Conservation (phyloP, 2,797 vertebrate genomes). For the Aselliscus stoliczkanus region DNA sequence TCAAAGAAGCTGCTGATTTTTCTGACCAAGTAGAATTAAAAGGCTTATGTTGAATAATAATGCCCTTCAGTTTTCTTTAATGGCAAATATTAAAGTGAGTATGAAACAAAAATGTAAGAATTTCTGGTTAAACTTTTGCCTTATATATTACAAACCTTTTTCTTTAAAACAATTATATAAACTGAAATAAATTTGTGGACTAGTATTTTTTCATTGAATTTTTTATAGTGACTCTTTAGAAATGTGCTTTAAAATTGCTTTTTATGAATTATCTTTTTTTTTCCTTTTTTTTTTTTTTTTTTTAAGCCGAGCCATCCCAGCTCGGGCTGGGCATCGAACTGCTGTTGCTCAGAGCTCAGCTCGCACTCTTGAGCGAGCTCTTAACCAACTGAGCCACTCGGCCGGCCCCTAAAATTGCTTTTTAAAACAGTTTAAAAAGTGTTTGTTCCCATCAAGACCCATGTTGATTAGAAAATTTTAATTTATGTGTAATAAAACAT, state of each 20-base stretch:
- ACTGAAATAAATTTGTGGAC: neutral
- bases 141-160: neutral
- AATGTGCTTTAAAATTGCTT: conserved; percentile 49
- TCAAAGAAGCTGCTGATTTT: neutral
- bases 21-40: conserved; percentile 14
- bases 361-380: no score
- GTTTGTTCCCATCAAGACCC: neutral
- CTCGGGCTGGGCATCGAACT: no score
- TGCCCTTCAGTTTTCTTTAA: conserved; percentile 21
- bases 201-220: conserved; percentile 29
- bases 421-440: neutral
- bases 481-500: no score
- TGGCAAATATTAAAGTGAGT: neutral
- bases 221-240: conserved; percentile 23
- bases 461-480: neutral
- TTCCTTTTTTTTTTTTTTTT: no score
- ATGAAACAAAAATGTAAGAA: neutral
- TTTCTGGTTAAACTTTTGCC: neutral
- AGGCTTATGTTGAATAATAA: neutral
- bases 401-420: conserved; percentile 37
- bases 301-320: no score
- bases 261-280: no score
- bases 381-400: no score
- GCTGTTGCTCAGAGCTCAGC: no score
- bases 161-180: neutral